These are phyloP conservation scores for Monoplex corrugatus DNA, from an alignment of 2,888 invertebrate genomes.

Conservation along the genomic window DNA sequence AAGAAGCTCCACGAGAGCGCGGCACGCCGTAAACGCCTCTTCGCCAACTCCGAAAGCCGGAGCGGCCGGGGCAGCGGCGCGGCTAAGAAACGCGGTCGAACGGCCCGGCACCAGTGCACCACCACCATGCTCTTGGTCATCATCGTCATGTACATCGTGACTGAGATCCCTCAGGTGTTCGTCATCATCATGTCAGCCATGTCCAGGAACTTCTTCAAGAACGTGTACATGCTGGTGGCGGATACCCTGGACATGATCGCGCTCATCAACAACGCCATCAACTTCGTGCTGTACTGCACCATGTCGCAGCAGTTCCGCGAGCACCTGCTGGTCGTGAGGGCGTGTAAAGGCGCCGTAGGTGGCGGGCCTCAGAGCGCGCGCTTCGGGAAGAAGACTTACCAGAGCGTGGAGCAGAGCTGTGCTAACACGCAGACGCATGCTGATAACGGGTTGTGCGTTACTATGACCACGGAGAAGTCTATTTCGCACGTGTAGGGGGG, in stretches of 20 bases:
- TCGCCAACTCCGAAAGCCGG: conserved; percentile 42
- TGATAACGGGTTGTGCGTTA: conserved; percentile 51
- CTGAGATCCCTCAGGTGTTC: conserved; percentile 92
- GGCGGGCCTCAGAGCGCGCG: background rate
- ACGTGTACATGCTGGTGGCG: conserved; percentile 84
- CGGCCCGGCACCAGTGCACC: conserved; percentile 86
- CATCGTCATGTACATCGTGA: conserved; percentile 89
- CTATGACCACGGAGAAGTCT: conserved; percentile 50
- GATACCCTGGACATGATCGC: conserved; percentile 95
- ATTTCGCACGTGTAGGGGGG: conserved; percentile 47
- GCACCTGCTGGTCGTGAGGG: conserved; percentile 83
- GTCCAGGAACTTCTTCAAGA: conserved; percentile 87
- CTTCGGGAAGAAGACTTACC: conserved; percentile 46
- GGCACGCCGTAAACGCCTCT: conserved; percentile 54
- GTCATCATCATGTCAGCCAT: conserved; percentile 89
- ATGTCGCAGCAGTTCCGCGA: conserved; percentile 95
- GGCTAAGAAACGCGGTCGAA: background rate
- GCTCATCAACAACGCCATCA: conserved; percentile 93
- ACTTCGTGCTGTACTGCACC: conserved; percentile 95
- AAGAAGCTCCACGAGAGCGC: conserved; percentile 77
- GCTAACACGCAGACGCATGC: conserved; percentile 49
- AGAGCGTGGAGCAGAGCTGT: conserved; percentile 48
- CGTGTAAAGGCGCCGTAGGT: conserved; percentile 33
- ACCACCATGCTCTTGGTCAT: conserved; percentile 90
- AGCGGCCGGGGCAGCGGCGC: conserved; percentile 17